These are phyloP conservation scores for Dryas iulia DNA, from an alignment of 1,140 invertebrate species.

Conservation along the genomic window DNA sequence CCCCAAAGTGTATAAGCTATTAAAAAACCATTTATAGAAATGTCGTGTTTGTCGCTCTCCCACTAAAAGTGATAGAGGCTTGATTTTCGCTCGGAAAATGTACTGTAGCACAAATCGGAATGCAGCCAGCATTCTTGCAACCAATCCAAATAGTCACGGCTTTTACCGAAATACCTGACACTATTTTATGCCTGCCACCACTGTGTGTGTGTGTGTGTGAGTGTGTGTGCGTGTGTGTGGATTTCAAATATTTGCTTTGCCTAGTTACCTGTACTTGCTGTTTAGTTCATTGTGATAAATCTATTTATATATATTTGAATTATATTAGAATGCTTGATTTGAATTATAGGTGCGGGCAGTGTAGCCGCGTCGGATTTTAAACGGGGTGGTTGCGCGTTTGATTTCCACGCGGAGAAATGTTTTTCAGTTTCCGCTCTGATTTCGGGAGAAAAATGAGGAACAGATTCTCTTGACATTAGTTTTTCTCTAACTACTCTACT, in stretches of 20 bases:
- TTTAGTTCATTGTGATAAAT: background rate
- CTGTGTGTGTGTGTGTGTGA: background rate
- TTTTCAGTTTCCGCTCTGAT: too few relatives aligned
- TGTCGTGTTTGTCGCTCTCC: background rate
- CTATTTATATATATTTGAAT: background rate
- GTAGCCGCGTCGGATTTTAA: too few relatives aligned
- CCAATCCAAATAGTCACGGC: background rate
- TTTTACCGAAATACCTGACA: background rate
- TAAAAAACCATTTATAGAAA: background rate
- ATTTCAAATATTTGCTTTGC: background rate
- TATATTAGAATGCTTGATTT: too few relatives aligned
- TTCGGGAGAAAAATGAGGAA: too few relatives aligned
- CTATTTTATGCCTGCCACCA: background rate
- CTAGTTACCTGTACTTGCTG: background rate
- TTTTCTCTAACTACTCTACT: too few relatives aligned
- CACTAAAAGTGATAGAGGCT: background rate
- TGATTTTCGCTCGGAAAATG: background rate
- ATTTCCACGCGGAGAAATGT: too few relatives aligned
- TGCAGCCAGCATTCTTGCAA: background rate
- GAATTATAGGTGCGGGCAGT: too few relatives aligned
- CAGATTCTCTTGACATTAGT: too few relatives aligned
- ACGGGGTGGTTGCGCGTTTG: too few relatives aligned
- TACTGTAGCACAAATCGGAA: background rate
- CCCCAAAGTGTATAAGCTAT: background rate
- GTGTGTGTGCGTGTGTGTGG: background rate